phyloP scores from a whole-genome alignment of 2,113 vertebrate genomes.

The Sterna hirundo region DNA sequence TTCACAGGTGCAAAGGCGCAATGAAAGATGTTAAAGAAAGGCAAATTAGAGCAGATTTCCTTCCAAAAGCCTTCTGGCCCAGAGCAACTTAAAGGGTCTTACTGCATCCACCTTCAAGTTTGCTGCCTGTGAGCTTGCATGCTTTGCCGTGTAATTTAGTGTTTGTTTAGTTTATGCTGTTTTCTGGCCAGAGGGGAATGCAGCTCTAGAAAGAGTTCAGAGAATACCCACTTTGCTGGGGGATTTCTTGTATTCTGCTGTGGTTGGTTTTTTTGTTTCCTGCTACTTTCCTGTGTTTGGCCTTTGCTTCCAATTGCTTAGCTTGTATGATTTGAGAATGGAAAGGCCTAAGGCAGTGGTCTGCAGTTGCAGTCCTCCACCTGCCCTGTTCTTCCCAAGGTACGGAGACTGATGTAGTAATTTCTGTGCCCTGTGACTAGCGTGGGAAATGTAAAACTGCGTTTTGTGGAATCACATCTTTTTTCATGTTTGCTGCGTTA shows the following conservation, averaged over 20 bases:
- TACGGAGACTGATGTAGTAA: neutral
- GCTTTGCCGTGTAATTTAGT: neutral
- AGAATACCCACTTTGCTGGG: neutral
- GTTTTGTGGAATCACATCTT: neutral
- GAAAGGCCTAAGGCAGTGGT: neutral
- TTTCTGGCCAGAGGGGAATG: neutral
- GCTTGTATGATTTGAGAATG: neutral
- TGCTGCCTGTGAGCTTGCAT: neutral
- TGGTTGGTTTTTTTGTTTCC: neutral
- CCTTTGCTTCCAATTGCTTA: neutral
- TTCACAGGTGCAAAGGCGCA: neutral
- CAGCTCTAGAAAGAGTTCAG: neutral
- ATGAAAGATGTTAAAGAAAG: neutral
- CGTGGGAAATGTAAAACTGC: neutral
- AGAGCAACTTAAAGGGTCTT: neutral
- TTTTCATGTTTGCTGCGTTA: neutral
- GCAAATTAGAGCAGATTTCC: neutral
- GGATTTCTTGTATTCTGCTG: neutral
- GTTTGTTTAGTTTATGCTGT: fast-evolving
- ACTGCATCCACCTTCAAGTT: neutral
- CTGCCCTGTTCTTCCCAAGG: neutral
- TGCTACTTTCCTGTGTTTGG: neutral
- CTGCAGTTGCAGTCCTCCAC: neutral
- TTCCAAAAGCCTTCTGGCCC: neutral
- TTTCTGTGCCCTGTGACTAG: neutral